Evolutionary conservation across 2,888 invertebrate species (phyloP), one percentile per base, ranked within the genome.

Genomic region (Steromphala cineraria): DNA sequence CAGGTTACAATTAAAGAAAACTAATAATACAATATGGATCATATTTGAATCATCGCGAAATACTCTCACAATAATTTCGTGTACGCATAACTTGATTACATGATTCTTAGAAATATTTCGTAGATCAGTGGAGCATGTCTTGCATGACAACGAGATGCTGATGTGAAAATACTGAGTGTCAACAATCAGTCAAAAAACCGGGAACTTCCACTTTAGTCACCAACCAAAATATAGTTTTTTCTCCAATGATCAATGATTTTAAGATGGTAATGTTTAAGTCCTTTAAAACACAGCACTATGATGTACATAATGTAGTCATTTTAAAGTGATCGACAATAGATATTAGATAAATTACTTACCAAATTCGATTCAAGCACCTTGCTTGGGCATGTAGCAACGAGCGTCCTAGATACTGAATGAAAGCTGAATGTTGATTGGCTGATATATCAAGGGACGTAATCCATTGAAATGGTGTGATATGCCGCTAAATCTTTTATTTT

Each of bases 401-500:
- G 56, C 82, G 81, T 82, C 82, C 75, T 82, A 81, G 82, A 77
- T 81, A 81, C 78, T 52, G 24, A 53, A 76, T 81, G 78, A 81
- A 78, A 83, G 67, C 71, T 19, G 36, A 52, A 3, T n/a, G 62
- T 67, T 80, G 78, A 83, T 83, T 83, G 83, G 83, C 28, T 67
- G 46, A 46, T 56, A 17, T 31, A 52, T 40, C 55, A 71, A 79
- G 67, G 28, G 46, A 46, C 46, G 46, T 46, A 46, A 46, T 46
- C 46, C 46, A 46, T 46, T 46, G 10, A 1, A 46, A 46, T 46
- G 46, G 46, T 46, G 46, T 46, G 10, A 8, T 10, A 46, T 46
- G 46, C 46, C 46, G 46, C 46, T 46, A 46, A 46, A 46, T 46
- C 13, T 46, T 10, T 46, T 10, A 10, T 10, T 46, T 46, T 46